Evolutionary conservation across 2,888 invertebrate genomes (phyloP).

Genomic region (Ditula angustiorana): DNA sequence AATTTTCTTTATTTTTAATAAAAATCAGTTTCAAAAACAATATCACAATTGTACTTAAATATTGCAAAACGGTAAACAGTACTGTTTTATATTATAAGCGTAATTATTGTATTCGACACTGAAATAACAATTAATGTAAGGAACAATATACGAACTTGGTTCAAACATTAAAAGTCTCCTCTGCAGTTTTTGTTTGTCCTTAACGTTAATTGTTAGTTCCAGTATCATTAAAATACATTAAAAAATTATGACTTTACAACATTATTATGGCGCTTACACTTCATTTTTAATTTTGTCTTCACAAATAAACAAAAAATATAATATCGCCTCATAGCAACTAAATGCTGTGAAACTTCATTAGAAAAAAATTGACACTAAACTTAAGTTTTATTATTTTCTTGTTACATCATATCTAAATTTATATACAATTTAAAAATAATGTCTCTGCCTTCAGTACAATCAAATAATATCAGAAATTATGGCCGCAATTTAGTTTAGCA

Average conservation of each 20-base stretch:
- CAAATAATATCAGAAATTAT: constrained; percentile 55
- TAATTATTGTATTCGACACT: background rate
- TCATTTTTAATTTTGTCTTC: background rate
- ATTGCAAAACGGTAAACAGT: background rate
- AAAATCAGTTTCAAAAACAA: background rate
- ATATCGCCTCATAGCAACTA: background rate
- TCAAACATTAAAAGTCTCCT: background rate
- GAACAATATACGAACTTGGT: background rate
- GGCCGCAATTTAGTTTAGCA: constrained; percentile 70
- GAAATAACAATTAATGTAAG: background rate
- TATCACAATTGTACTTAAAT: background rate
- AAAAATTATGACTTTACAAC: background rate
- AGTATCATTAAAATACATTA: background rate
- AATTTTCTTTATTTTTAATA: too few species aligned
- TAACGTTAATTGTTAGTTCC: background rate
- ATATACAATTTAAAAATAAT: constrained; percentile 17
- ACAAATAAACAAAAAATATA: background rate
- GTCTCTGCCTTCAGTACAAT: constrained; percentile 33
- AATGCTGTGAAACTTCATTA: background rate
- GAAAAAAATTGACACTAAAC: background rate
- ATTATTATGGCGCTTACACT: background rate
- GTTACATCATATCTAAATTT: background rate
- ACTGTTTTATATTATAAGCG: background rate
- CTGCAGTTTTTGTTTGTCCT: background rate
- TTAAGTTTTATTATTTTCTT: background rate